These are phyloP conservation scores for Pachyrhynchus sulphureomaculatus DNA, from an alignment of 1,140 invertebrate species.

Conservation along the genomic window DNA sequence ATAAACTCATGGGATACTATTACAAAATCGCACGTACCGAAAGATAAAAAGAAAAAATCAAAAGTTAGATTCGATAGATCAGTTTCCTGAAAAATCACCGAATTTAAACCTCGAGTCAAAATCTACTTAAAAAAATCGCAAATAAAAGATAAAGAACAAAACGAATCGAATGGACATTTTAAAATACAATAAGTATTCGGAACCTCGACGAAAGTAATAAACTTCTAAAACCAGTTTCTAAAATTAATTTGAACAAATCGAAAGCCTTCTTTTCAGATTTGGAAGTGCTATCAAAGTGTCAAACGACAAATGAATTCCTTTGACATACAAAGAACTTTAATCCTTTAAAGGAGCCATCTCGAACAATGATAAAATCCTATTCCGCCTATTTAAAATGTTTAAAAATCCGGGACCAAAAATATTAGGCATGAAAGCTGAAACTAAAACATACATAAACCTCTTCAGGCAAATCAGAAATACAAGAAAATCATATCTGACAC, in stretches of 20 bases:
- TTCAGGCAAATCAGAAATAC: not conserved
- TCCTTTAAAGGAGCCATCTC: not conserved
- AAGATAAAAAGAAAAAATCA: too few species aligned
- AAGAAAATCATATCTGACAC: slow-evolving; percentile 1
- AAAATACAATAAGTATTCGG: too few species aligned
- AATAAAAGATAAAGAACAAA: too few species aligned
- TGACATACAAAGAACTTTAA: not conserved
- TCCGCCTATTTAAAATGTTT: not conserved
- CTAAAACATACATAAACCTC: not conserved
- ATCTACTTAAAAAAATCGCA: too few species aligned
- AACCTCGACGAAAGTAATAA: too few species aligned
- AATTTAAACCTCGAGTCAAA: too few species aligned
- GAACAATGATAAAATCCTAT: not conserved
- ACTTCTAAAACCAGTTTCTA: not conserved
- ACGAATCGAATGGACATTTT: too few species aligned
- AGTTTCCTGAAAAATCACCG: too few species aligned
- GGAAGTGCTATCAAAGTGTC: not conserved
- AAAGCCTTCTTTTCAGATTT: not conserved
- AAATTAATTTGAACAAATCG: not conserved
- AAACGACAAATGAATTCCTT: not conserved
- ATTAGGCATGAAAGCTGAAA: not conserved
- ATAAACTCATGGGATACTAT: too few species aligned
- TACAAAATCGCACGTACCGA: too few species aligned
- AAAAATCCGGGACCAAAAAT: not conserved
- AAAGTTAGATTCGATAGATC: too few species aligned